Evolutionary conservation across 2,888 invertebrate species (phyloP).

Genomic region (Sipunculus nudus): DNA sequence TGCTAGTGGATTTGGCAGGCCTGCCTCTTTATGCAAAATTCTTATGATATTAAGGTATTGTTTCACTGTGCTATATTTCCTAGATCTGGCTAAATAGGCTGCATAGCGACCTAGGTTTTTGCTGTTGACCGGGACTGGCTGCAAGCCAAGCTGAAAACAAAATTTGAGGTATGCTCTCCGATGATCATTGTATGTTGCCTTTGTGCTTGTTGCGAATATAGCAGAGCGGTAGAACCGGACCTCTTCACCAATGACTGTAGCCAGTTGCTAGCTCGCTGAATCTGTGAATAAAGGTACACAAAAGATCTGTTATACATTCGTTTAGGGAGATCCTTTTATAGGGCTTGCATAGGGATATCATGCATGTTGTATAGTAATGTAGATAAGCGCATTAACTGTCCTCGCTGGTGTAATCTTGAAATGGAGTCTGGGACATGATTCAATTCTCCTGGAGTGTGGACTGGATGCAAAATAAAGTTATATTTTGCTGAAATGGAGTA

Average conservation of each 20-base stretch:
- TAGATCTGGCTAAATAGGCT: background rate
- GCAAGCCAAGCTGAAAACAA: background rate
- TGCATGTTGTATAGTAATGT: background rate
- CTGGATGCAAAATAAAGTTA: background rate
- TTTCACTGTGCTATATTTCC: background rate
- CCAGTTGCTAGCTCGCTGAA: background rate
- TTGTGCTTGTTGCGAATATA: background rate
- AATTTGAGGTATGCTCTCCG: slow-evolving; percentile 1
- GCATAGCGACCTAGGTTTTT: background rate
- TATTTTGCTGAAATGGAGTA: background rate
- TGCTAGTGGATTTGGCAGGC: background rate
- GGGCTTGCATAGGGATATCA: too few species aligned
- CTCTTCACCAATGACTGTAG: background rate
- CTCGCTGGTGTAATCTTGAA: background rate
- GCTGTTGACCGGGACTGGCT: background rate
- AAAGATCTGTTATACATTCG: too few species aligned
- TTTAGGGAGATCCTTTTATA: too few species aligned
- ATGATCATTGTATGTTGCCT: background rate
- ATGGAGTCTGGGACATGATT: background rate
- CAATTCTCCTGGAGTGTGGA: background rate
- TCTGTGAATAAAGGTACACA: background rate
- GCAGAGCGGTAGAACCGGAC: background rate
- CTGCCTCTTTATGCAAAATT: background rate
- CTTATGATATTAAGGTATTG: slow-evolving; percentile 6
- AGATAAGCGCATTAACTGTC: background rate